A percentile compares a stretch with the other conserved stretches of the same genome.
These are phyloP conservation scores for Lamellibrachia luymesi DNA, from an alignment of 1,140 invertebrate genomes.

Conservation along the genomic window DNA sequence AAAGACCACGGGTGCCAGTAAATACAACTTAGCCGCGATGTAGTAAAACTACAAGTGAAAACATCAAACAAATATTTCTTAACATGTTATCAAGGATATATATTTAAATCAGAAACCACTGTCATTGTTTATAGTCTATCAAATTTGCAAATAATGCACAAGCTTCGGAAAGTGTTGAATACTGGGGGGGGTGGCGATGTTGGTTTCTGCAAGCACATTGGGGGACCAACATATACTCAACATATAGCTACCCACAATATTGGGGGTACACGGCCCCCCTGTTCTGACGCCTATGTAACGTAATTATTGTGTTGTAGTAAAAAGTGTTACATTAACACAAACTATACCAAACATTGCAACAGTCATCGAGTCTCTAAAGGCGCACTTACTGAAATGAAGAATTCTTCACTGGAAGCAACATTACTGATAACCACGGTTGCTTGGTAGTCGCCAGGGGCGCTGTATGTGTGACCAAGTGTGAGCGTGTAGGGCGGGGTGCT, in stretches of 20 bases:
- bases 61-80: no score
- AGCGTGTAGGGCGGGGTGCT: not conserved
- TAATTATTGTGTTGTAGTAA: no score
- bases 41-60: no score
- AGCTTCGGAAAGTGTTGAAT: no score
- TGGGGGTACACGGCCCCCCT: no score
- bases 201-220: no score
- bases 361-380: not conserved
- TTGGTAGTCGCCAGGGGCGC: conserved; percentile 32
- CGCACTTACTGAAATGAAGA: conserved; percentile 30
- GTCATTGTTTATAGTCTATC: not conserved
- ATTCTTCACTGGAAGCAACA: conserved; percentile 30
- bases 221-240: no score
- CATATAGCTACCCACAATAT: no score
- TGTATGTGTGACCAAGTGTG: conserved; percentile 24
- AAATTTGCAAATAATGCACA: no score
- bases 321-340: no score
- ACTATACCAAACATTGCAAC: not conserved
- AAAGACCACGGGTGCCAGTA: not conserved
- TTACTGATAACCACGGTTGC: conserved; percentile 36
- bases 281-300: not conserved
- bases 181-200: no score
- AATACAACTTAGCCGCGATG: not conserved
- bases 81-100: not conserved
- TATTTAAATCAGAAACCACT: not conserved